Conservation (phyloP, 2,888 invertebrate species). For the Cheilosia pagana region DNA sequence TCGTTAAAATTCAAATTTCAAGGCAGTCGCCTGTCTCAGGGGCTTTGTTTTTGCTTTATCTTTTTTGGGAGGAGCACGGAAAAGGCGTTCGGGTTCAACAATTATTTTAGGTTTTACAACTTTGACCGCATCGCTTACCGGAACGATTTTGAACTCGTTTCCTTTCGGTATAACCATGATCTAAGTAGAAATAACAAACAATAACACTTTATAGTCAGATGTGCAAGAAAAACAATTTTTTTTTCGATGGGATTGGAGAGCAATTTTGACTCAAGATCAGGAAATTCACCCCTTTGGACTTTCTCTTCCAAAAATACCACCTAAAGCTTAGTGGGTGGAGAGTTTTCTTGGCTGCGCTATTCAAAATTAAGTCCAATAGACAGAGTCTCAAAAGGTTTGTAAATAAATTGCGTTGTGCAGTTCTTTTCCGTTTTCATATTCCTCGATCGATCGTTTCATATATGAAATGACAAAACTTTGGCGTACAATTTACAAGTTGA, state of each 20-base stretch:
- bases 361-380: no score
- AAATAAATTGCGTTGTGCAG: background rate
- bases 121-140: slow-evolving; percentile 6
- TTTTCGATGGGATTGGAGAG: no score
- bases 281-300: no score
- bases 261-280: no score
- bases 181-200: slow-evolving; percentile 32
- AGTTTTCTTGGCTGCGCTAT: no score
- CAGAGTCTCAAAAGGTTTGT: no score
- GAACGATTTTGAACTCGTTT: slow-evolving; percentile 39
- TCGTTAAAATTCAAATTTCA: slow-evolving; percentile 1
- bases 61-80: slow-evolving; percentile 47
- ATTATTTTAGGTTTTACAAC: slow-evolving; percentile 38
- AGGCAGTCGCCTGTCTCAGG: background rate
- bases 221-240: no score
- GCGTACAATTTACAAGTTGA: slow-evolving; percentile 2
- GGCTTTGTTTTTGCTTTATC: slow-evolving; percentile 1
- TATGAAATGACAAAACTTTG: slow-evolving; percentile 9
- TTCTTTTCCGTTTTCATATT: background rate
- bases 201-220: no score
- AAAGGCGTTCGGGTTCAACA: slow-evolving; percentile 64
- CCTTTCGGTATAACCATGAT: slow-evolving; percentile 62
- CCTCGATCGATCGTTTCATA: background rate
- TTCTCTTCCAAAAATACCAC: no score
- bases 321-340: no score